Conservation (phyloP, 2,888 invertebrate genomes). For the Drosophila acutilabella region DNA sequence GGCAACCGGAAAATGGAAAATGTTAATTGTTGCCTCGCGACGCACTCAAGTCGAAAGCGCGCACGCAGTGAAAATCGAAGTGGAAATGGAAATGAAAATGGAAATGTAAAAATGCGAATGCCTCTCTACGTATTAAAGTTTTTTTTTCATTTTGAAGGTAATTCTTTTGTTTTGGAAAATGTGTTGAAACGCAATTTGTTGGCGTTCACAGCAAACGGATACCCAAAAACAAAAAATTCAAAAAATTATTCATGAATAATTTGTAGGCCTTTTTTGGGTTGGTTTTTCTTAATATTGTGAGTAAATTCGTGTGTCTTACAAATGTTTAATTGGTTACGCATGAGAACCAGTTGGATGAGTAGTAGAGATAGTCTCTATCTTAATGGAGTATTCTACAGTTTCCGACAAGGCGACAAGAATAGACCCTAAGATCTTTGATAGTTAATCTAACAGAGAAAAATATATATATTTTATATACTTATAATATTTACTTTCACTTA, state of each 20-base stretch:
- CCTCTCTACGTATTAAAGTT: conserved; percentile 48
- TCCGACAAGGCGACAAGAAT: neutral
- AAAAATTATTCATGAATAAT: conserved; percentile 73
- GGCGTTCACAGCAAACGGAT: conserved; percentile 25
- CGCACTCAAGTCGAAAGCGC: conserved; percentile 77
- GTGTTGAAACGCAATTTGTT: conserved; percentile 54
- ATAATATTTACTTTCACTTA: conserved; percentile 2
- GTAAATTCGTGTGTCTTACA: conserved; percentile 23
- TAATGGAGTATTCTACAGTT: conserved; percentile 11
- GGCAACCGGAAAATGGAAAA: conserved; percentile 81
- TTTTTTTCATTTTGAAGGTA: conserved; percentile 54
- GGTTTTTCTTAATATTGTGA: conserved; percentile 28
- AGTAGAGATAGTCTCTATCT: conserved; percentile 10
- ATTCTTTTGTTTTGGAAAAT: conserved; percentile 49
- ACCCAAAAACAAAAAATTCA: conserved; percentile 35
- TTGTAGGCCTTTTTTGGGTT: conserved; percentile 53
- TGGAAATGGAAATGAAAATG: conserved; percentile 40
- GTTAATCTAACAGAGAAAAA: neutral
- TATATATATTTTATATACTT: neutral
- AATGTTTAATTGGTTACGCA: conserved; percentile 78
- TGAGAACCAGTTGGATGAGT: conserved; percentile 45
- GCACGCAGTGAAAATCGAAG: conserved; percentile 65
- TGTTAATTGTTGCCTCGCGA: conserved; percentile 76
- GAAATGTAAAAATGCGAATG: conserved; percentile 45
- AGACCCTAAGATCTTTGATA: neutral